Evolutionary conservation across 2,888 invertebrate genomes (phyloP), one percentile per base, ranked within the genome.

Genomic region (Diplolepis rosae): DNA sequence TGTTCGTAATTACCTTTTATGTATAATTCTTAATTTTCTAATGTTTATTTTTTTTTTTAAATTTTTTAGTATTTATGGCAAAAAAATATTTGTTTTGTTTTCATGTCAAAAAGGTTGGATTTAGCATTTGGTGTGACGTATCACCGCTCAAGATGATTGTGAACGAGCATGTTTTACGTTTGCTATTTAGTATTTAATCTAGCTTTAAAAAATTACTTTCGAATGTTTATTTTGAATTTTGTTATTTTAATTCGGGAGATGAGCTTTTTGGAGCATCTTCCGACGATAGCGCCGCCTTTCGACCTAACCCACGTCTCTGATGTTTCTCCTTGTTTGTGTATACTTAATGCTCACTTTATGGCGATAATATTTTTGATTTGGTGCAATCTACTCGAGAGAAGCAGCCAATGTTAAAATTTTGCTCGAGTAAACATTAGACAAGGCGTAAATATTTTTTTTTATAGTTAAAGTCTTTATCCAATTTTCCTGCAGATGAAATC

Each of bases 401-500:
- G 18, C 15, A 30, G 28, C 4, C 30, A 9, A 32, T 30, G 30
- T 4, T 13, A 18, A 11, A 30, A 51, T 18, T 54, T 30, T 18
- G 18, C n/a, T 15, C 15, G 13, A 56, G 13, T 18, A 18, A 45
- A 45, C 18, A 18, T 45, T 18, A 3, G 45, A 18, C 15, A 35
- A 24, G 11, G 39, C 35, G 24, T 61, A n/a, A 61, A 24, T 32
- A 35, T 61, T 61, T 39, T 35, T 61, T 39, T 61, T 39, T 22
- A 7, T 35, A 61, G 56, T 6, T 32, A 24, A 35, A 28, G 28
- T 35, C 24, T 61, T 61, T 35, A 61, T 61, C 39, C 39, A 39
- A 61, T 35, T 35, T 61, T 61, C 22, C 56, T 61, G 56, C 39
- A 35, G 56, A 61, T 61, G 56, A 61, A 61, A 61, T 56, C 32